These are phyloP conservation scores for Gopherus evgoodei DNA, from an alignment of 2,113 vertebrate genomes.

Conservation along the genomic window DNA sequence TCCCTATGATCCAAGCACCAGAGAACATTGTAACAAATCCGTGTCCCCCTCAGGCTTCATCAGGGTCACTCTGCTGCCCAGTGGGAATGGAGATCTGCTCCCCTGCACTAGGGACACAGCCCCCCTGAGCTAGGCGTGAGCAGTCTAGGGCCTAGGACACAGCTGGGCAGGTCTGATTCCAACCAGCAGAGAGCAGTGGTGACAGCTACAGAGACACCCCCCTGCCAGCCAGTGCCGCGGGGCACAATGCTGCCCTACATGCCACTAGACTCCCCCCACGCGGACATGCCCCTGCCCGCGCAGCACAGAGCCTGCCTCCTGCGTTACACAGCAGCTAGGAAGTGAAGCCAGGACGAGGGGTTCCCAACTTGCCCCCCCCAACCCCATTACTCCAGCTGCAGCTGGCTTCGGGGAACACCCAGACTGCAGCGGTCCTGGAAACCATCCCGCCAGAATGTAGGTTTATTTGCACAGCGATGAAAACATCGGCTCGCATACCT, in stretches of 20 bases:
- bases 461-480: slow-evolving; percentile 30
- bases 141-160: background rate
- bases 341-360: fast-evolving
- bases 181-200: background rate
- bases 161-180: background rate
- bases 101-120: background rate
- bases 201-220: background rate
- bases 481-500: background rate
- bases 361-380: background rate
- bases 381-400: background rate
- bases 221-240: background rate
- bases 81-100: background rate
- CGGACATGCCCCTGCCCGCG: fast-evolving
- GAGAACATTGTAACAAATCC: background rate
- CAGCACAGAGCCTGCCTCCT: background rate
- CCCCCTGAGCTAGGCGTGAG: background rate
- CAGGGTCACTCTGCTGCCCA: too few relatives aligned
- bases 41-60: background rate
- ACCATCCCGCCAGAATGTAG: background rate
- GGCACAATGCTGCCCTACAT: background rate
- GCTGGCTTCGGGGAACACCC: background rate
- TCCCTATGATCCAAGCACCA: background rate
- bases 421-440: background rate
- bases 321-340: background rate
- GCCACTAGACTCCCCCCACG: too few relatives aligned